Conservation (phyloP, 2,113 vertebrate genomes). For the Neolamprologus hecqui region DNA sequence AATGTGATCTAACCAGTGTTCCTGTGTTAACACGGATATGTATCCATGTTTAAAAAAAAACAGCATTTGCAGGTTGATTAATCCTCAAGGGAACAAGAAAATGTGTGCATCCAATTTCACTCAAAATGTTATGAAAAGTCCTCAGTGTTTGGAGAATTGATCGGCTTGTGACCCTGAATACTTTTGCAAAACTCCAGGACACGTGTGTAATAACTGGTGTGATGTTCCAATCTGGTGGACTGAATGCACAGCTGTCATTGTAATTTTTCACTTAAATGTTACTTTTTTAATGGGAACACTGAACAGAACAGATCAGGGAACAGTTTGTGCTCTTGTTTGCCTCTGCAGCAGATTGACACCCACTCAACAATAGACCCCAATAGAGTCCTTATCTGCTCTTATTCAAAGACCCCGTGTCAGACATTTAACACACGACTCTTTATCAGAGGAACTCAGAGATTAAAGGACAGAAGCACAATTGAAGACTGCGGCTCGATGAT, state of each 20-base stretch:
- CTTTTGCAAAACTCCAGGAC: neutral
- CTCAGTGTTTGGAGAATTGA: neutral
- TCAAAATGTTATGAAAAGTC: neutral
- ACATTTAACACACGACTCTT: neutral
- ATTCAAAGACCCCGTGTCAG: conserved; percentile 32
- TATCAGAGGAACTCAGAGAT: conserved; percentile 36
- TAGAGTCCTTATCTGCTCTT: conserved; percentile 24
- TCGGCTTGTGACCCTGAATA: neutral
- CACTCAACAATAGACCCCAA: conserved; percentile 4
- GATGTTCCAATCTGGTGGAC: neutral
- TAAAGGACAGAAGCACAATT: conserved; percentile 34
- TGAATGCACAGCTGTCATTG: neutral
- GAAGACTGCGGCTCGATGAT: conserved; percentile 35
- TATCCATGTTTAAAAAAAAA: neutral
- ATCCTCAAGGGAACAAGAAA: neutral
- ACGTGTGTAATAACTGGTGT: neutral
- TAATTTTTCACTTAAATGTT: neutral
- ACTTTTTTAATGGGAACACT: neutral
- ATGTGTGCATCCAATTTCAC: neutral
- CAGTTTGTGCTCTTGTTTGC: neutral
- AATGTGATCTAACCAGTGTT: neutral
- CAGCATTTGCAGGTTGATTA: neutral
- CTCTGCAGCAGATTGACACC: neutral
- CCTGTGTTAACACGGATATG: neutral
- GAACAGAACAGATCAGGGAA: neutral